phyloP scores from a whole-genome alignment of 2,888 invertebrate genomes.

The Eulithis prunata region DNA sequence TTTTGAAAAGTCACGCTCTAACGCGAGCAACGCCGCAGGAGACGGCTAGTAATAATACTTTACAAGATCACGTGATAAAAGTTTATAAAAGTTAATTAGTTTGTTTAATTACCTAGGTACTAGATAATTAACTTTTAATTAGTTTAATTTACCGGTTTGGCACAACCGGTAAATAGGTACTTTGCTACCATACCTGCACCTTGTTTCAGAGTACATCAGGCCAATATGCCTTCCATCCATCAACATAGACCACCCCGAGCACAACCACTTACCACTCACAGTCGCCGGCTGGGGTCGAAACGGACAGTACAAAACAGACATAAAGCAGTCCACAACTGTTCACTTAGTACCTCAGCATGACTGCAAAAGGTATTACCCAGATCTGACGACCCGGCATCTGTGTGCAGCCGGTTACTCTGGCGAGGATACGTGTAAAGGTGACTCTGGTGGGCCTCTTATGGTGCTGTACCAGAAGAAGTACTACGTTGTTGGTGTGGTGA shows the following conservation, averaged over 20 bases:
- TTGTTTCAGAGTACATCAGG: conserved; percentile 68
- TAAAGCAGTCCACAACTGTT: conserved; percentile 73
- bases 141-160: no score
- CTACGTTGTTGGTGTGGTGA: conserved; percentile 72
- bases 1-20: no score
- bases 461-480: conserved; percentile 67
- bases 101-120: no score
- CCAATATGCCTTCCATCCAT: conserved; percentile 74
- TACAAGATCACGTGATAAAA: no score
- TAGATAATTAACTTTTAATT: no score
- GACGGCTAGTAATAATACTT: no score
- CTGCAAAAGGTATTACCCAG: conserved; percentile 63
- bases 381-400: conserved; percentile 62
- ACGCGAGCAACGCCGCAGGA: no score
- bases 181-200: not conserved
- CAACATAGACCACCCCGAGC: conserved; percentile 65
- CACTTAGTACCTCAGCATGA: conserved; percentile 66
- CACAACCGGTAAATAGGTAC: not conserved
- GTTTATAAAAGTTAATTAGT: no score
- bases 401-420: conserved; percentile 73
- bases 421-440: conserved; percentile 77
- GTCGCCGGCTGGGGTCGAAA: conserved; percentile 77
- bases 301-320: conserved; percentile 60
- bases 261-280: conserved; percentile 63
- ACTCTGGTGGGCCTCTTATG: conserved; percentile 78